phyloP scores from a whole-genome alignment of 2,797 vertebrate genomes.

The Coranthus polyacanthus region DNA sequence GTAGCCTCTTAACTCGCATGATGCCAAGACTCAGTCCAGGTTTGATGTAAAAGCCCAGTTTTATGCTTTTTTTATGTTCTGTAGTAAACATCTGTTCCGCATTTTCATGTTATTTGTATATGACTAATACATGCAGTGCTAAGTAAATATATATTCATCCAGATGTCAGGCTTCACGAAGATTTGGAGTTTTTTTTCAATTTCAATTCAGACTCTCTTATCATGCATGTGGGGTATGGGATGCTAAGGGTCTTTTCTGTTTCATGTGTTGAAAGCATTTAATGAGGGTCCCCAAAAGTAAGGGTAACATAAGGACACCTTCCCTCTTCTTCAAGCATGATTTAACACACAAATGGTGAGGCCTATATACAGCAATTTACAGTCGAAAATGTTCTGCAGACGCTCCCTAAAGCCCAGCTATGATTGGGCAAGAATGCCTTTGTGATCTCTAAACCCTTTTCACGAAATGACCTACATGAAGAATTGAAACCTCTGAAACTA shows the following conservation, averaged over 20 bases:
- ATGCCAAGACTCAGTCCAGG: too few species aligned
- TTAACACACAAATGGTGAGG: constrained; percentile 35
- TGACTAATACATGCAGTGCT: too few species aligned
- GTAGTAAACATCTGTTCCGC: too few species aligned
- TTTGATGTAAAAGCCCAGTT: too few species aligned
- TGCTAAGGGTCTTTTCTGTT: constrained; percentile 5
- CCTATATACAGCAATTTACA: constrained; percentile 28
- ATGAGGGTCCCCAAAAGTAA: constrained; percentile 27
- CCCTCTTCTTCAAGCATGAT: constrained; percentile 49
- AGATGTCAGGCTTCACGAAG: too few species aligned
- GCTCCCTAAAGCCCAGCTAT: constrained; percentile 25
- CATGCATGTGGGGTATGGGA: constrained; percentile 4
- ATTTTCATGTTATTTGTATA: too few species aligned
- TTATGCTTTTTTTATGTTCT: too few species aligned
- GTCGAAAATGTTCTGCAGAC: constrained; percentile 34
- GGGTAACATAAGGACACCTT: constrained; percentile 36
- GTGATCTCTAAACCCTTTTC: constrained; percentile 63
- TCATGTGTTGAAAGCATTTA: constrained; percentile 18
- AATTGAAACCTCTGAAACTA: constrained; percentile 41
- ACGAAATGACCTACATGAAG: constrained; percentile 60
- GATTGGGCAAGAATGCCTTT: constrained; percentile 54
- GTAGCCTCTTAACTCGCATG: background rate
- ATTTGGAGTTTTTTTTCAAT: too few species aligned
- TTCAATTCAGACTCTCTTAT: background rate
- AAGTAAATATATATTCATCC: too few species aligned